A percentile compares a stretch with the other conserved stretches of the same genome.
Evolutionary conservation across 2,888 invertebrate genomes (phyloP).

Genomic region (Drosophila nr. fundita): DNA sequence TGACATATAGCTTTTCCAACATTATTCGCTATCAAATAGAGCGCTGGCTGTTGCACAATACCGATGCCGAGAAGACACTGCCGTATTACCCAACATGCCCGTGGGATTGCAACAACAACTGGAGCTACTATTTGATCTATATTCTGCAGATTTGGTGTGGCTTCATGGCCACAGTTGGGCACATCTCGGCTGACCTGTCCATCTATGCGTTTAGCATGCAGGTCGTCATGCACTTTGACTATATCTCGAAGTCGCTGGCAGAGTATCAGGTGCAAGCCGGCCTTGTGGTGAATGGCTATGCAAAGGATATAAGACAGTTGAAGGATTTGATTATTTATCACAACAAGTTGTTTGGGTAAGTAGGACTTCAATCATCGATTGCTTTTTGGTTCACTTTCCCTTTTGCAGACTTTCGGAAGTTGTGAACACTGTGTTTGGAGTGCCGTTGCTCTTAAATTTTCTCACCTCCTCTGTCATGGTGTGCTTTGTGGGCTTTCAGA

Average conservation of each 20-base stretch:
- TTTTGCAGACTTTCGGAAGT: constrained; percentile 38
- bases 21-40: constrained; percentile 31
- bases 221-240: constrained; percentile 77
- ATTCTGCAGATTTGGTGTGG: constrained; percentile 54
- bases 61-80: constrained; percentile 28
- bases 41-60: constrained; percentile 28
- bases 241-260: constrained; percentile 34
- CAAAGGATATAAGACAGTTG: constrained; percentile 18
- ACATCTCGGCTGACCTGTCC: constrained; percentile 71
- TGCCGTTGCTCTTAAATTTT: constrained; percentile 72
- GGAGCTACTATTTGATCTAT: constrained; percentile 61
- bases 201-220: constrained; percentile 68
- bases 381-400: background rate
- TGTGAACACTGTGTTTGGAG: constrained; percentile 64
- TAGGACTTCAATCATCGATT: background rate
- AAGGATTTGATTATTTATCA: constrained; percentile 38
- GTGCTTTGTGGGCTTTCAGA: constrained; percentile 56
- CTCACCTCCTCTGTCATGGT: constrained; percentile 68
- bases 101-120: constrained; percentile 51
- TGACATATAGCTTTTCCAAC: constrained; percentile 30
- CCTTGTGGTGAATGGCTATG: background rate
- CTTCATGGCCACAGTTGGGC: constrained; percentile 54
- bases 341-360: constrained; percentile 42
- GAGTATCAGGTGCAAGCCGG: constrained; percentile 13
- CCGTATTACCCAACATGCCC: constrained; percentile 47